Conservation (phyloP, 2,113 vertebrate species). For the Oncorhynchus keta region DNA sequence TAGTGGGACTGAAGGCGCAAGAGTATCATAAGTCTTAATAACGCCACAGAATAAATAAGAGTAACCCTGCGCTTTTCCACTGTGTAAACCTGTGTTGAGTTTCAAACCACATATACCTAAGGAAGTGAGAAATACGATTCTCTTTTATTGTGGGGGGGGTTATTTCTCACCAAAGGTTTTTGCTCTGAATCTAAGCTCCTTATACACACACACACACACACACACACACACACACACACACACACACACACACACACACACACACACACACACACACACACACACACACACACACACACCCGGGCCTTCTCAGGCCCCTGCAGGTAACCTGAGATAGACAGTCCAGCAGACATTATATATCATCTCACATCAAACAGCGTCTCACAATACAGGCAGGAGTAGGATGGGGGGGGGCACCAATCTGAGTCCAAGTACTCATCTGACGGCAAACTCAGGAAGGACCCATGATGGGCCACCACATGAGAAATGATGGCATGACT, state of each 20-base stretch:
- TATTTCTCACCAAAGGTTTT: conserved; percentile 8
- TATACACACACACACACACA: too few species aligned
- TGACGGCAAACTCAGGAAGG: background rate
- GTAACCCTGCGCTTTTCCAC: conserved; percentile 49
- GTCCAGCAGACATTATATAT: conserved; percentile 62
- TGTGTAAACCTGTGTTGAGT: conserved; percentile 37
- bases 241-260: too few species aligned
- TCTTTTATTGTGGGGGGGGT: conserved; percentile 2
- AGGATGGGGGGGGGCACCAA: background rate
- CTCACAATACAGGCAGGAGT: conserved; percentile 6
- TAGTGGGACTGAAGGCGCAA: conserved; percentile 29
- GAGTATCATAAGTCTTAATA: conserved; percentile 40
- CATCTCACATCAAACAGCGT: conserved; percentile 54
- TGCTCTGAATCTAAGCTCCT: conserved; percentile 19
- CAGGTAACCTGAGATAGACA: conserved; percentile 62
- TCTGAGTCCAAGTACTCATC: background rate
- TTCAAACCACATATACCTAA: too few species aligned
- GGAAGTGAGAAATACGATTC: background rate
- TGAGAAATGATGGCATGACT: conserved; percentile 50
- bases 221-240: too few species aligned
- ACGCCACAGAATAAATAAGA: background rate
- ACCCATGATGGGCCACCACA: conserved; percentile 29
- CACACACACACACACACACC: too few species aligned
- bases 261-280: too few species aligned
- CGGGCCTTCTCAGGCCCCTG: conserved; percentile 9